Percentiles rank a stretch among this genome's conserved stretches.
phyloP scores from a whole-genome alignment of 2,797 vertebrate genomes.

The Rhabdophis nuchalis region DNA sequence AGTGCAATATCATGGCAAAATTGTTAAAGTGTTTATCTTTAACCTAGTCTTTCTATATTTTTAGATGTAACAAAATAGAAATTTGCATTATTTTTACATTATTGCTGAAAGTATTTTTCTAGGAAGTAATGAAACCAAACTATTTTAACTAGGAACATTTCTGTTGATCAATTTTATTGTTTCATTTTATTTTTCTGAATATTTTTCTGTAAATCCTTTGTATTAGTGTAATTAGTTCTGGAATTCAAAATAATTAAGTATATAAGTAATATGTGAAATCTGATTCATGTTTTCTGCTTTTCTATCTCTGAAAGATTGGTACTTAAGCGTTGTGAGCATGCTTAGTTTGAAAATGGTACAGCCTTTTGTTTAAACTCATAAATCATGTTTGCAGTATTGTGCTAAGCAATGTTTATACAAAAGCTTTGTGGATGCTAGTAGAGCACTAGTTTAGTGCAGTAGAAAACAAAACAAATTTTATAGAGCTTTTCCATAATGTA shows the following conservation, averaged over 20 bases:
- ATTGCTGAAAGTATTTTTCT: neutral
- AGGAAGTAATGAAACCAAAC: neutral
- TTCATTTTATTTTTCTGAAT: neutral
- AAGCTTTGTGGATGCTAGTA: neutral
- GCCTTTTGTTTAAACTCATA: neutral
- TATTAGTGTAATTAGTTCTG: neutral
- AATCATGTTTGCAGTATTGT: neutral
- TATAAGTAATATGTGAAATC: neutral
- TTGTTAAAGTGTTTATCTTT: neutral
- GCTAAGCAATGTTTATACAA: neutral
- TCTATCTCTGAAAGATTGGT: neutral
- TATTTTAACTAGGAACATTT: neutral
- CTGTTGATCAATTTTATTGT: neutral
- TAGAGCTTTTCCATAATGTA: neutral
- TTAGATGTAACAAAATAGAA: neutral
- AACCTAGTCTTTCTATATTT: neutral
- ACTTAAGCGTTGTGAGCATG: neutral
- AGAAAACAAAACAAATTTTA: neutral
- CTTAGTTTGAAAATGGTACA: neutral
- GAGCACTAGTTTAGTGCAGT: neutral
- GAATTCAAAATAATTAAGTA: neutral
- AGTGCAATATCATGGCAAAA: neutral
- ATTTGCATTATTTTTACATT: neutral
- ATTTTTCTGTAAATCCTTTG: neutral
- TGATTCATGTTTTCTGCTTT: neutral